Percentiles rank a stretch among this genome's conserved stretches.
These are phyloP conservation scores for Enteromius viviparus DNA, from an alignment of 2,797 vertebrate genomes.

Conservation along the genomic window DNA sequence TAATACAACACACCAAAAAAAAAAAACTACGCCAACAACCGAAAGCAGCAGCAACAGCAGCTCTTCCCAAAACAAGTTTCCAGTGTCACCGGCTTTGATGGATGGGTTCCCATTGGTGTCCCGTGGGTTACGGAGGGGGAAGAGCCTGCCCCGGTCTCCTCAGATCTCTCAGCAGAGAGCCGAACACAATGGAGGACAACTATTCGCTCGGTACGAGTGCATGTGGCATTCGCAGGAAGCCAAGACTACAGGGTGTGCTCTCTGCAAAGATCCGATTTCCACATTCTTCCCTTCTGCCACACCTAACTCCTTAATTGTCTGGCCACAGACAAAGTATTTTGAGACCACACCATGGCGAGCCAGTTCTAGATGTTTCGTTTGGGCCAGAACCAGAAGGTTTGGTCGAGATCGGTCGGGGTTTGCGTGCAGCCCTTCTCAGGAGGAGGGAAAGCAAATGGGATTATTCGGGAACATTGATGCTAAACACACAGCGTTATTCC, in stretches of 20 bases:
- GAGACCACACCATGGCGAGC: slow-evolving; percentile 79
- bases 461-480: slow-evolving; percentile 31
- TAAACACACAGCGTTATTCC: slow-evolving; percentile 55
- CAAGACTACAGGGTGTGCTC: slow-evolving; percentile 76
- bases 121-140: slow-evolving; percentile 63
- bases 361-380: slow-evolving; percentile 78
- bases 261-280: slow-evolving; percentile 76
- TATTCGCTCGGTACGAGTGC: slow-evolving; percentile 45
- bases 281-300: slow-evolving; percentile 83
- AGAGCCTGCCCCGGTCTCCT: slow-evolving; percentile 36
- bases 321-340: slow-evolving; percentile 81
- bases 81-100: slow-evolving; percentile 68
- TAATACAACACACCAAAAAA: not conserved
- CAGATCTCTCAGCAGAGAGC: slow-evolving; percentile 53
- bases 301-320: slow-evolving; percentile 85
- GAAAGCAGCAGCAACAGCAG: slow-evolving; percentile 56
- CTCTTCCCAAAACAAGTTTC: slow-evolving; percentile 47
- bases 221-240: slow-evolving; percentile 63
- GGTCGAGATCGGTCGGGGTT: slow-evolving; percentile 61
- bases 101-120: slow-evolving; percentile 76
- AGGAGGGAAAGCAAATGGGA: slow-evolving; percentile 65
- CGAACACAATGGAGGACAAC: slow-evolving; percentile 64
- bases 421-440: slow-evolving; percentile 57
- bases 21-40: not conserved
- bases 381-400: slow-evolving; percentile 73